Base-by-base conservation (phyloP, 2,797 vertebrate genomes). In the Pangasius djambal region DNA sequence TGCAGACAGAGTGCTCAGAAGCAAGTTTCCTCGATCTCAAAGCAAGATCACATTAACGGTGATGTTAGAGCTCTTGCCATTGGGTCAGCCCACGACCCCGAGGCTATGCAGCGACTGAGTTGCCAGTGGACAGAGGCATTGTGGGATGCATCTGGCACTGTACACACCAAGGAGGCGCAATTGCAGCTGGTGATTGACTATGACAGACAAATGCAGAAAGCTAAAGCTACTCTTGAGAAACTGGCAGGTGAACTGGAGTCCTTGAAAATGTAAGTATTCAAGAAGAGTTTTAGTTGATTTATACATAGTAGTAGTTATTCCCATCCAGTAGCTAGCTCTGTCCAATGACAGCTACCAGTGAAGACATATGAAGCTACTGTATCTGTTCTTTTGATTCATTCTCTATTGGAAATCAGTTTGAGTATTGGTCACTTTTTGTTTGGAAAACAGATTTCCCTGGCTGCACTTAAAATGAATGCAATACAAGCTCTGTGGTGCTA, bases 201-300 rank as follows among this genome's bases (percentile, higher is more conserved):
- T 90, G 94, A 95, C 91, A 93, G 93, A 85, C 96, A 94, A 48
- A 95, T 94, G 1, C 85, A 95, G 72, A 91, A 93, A 57, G 94
- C 90, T 6, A 95, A 93, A 87, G 93, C 92, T 7, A 95, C 93
- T 0, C 77, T 97, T 93, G 95, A 96, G 89, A 95, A 89, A 87
- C 92, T 97, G 84, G 92, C 90, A 28, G 94, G 92, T 79, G 96
- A 97, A 89, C 96, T 97, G 88, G 96, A 97, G 50, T 93, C 92
- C 86, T 90, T 97, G 34, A 96, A 94, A 94, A 92, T 7, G 98
- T 99, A 92, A 97, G 98, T 97, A 40, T 6, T 83, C 22, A 10
- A 52, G 34, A 61, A 22, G 28, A 9, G 16, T 34, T 86, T 59
- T 34, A 70, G 20, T 50, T 65, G 4, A 12, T 40, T 40, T 40